Conservation (phyloP, 37 sponge, comb jelly and placozoan species). For the Geodia barretti region DNA sequence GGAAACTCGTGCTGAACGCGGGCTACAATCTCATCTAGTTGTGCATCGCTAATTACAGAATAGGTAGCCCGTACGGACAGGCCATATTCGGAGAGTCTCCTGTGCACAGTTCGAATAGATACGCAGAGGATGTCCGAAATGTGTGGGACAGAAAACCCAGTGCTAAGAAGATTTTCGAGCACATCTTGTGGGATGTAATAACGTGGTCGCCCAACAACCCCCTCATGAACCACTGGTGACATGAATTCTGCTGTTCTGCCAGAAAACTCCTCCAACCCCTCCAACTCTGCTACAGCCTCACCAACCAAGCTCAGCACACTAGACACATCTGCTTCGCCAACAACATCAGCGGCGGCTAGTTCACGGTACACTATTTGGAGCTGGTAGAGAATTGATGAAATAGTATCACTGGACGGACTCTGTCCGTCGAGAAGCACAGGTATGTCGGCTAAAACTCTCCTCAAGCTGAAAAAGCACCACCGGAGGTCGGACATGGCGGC, state of each 20-base stretch:
- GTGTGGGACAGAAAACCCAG: slow-evolving; percentile 24
- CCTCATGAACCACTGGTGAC: neutral
- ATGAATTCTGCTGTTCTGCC: no score
- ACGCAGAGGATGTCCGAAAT: slow-evolving; percentile 44
- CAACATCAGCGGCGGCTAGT: neutral
- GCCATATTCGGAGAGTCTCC: slow-evolving; percentile 43
- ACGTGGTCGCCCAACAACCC: slow-evolving; percentile 25
- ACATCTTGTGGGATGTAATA: slow-evolving; percentile 32
- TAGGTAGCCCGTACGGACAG: slow-evolving; percentile 28
- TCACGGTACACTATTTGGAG: slow-evolving; percentile 16
- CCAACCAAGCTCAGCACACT: neutral
- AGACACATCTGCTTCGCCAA: neutral
- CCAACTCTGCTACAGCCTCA: neutral
- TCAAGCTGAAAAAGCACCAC: no score
- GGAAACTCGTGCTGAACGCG: slow-evolving; percentile 33
- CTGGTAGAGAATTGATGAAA: no score
- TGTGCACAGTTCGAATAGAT: slow-evolving; percentile 38
- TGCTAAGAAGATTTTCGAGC: slow-evolving; percentile 26
- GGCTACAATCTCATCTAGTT: slow-evolving; percentile 32
- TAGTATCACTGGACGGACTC: no score
- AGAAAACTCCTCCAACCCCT: no score
- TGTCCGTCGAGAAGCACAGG: no score
- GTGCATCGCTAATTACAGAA: slow-evolving; percentile 33
- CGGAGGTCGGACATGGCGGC: no score
- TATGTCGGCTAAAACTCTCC: no score